Percentiles rank a stretch among this genome's conserved stretches.
Conservation (phyloP, 2,797 vertebrate genomes). For the Eurystomus glaucurus region DNA sequence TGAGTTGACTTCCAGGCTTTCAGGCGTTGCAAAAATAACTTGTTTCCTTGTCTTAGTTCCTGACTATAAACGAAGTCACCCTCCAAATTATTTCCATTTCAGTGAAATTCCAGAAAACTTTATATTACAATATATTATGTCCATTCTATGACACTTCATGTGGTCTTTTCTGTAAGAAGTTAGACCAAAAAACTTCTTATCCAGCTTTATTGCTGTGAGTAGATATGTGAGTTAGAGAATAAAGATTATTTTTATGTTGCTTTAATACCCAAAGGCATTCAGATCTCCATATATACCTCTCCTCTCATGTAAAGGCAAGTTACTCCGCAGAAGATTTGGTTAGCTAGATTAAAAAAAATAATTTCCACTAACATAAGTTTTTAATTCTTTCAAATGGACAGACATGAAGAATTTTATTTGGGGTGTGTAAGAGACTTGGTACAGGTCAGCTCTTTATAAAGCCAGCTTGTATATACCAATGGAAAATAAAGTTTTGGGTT, state of each 20-base stretch:
- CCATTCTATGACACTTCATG: not conserved
- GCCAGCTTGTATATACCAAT: not conserved
- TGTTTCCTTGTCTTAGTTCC: not conserved
- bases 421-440: not conserved
- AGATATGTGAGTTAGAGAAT: not conserved
- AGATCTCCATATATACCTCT: not conserved
- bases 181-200: not conserved
- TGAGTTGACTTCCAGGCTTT: not conserved
- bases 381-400: not conserved
- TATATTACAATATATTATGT: not conserved
- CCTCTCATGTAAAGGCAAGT: not conserved
- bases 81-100: not conserved
- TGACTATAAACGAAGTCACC: not conserved
- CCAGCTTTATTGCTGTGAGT: not conserved
- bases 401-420: not conserved
- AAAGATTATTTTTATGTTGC: not conserved
- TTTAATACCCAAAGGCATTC: not conserved
- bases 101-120: not conserved
- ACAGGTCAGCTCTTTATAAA: not conserved
- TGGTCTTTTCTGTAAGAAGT: not conserved
- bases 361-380: not conserved
- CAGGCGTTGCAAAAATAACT: not conserved
- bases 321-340: not conserved
- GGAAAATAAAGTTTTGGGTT: not conserved
- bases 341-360: not conserved